Base-by-base conservation (phyloP, 2,113 vertebrate species). In the Upupa epops region DNA sequence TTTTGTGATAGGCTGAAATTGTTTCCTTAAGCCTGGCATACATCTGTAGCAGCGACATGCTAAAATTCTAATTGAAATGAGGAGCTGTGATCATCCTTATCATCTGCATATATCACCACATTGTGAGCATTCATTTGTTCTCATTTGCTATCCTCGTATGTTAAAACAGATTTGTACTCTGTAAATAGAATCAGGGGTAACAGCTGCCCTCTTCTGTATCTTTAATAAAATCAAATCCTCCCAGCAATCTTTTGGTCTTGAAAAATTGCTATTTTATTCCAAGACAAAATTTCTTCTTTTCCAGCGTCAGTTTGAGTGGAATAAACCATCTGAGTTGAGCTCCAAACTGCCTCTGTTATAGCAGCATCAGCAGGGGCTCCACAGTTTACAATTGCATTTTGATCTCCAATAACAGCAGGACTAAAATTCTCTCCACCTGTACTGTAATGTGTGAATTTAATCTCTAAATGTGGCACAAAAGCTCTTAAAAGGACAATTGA, bases 171-270 rank as follows among this genome's bases (percentile, higher is more conserved):
- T 92, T 92, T 73, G 84, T 70, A 51, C 66, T 79, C 79, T 76
- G 71, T 87, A 94, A 94, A 96, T 86, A 90, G 55, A 89, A 87
- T 94, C 70, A 89, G 84, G 88, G 63, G 72, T 56, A 94, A 79
- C 78, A 96, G 70, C 83, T 93, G 92, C 55, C 63, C 64, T 85
- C 64, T 90, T 95, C 86, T 90, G 29, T 66, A 87, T 84, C 59
- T 82, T 73, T 87, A 90, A 87, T 83, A 89, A 79, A 89, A 76
- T 8, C 5, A 59, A 92, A 71, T 65, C 28, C 68, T 84, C 56
- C 78, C 61, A 90, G 70, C 21, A 49, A 75, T 45, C 9, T 56
- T 88, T 45, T 71, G 64, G 79, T 86, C 65, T 65, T 55, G 25
- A 86, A 92, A 92, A 64, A 84, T 52, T 58, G 34, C 32, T 93